Evolutionary conservation across 2,888 invertebrate genomes (phyloP), one percentile per base, ranked within the genome.

Genomic region (Pomacea canaliculata): DNA sequence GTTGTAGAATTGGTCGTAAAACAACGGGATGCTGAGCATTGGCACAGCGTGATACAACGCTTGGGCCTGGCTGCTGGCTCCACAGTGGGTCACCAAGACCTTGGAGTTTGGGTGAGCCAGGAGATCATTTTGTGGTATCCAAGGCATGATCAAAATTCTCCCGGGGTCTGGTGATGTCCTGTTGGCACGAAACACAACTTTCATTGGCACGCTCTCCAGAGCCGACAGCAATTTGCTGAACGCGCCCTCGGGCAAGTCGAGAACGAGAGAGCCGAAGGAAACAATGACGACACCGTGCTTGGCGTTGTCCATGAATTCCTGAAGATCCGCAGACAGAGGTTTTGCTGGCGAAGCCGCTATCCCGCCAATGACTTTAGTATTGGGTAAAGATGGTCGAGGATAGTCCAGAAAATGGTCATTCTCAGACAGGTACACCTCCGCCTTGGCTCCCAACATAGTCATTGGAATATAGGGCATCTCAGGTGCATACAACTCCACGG

Each of bases 1-100:
- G 68, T 85, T 85, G 72, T 80, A 78, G 0, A 23, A 69, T 65
- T 84, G 83, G 56, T 87, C 87, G 2, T 66, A 80, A 70, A 79
- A 23, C 23, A 83, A 46, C 7, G 87, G 84, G 9, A 85, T 63
- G 3, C 80, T 78, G 3, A 87, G 66, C 79, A 86, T 83, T 2
- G 87, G 87, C 12, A 23, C 83, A 5, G 79, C 85, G 73, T 85
- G 81, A 70, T 81, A 85, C n/a, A 87, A 59, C 8, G 81, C 83
- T 73, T 87, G 86, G 77, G 79, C 83, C 48, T 81, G 81, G 10
- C 86, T 82, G 68, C 83, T 84, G 51, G 72, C 79, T 5, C 23
- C 87, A 56, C 83, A 83, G 74, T 87, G 87, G 27, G 84, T 81
- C 18, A 86, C 79, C 62, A 86, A 83, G 16, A 83, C 71, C 75